Percentiles rank a stretch among this genome's conserved stretches.
phyloP scores from a whole-genome alignment of 2,113 vertebrate species.

The Spea bombifrons region DNA sequence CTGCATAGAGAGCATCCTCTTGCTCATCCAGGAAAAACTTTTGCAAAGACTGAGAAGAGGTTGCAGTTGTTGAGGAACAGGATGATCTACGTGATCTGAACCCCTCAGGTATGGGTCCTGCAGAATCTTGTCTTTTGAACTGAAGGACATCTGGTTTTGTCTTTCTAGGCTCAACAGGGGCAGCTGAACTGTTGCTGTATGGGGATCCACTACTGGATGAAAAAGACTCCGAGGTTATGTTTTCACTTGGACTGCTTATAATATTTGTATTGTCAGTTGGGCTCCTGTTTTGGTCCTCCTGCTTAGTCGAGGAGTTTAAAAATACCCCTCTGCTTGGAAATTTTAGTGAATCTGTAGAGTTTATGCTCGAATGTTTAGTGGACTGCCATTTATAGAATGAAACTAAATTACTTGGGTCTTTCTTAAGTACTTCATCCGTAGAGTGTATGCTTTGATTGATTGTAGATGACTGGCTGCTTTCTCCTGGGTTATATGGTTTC shows the following conservation, averaged over 20 bases:
- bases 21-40: slow-evolving; percentile 75
- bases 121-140: slow-evolving; percentile 79
- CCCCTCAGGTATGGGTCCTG: slow-evolving; percentile 71
- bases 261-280: slow-evolving; percentile 55
- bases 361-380: slow-evolving; percentile 44
- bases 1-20: slow-evolving; percentile 80
- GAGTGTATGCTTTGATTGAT: slow-evolving; percentile 53
- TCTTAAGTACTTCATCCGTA: slow-evolving; percentile 53
- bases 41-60: slow-evolving; percentile 67
- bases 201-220: slow-evolving; percentile 57
- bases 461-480: slow-evolving; percentile 62
- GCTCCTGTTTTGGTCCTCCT: slow-evolving; percentile 58
- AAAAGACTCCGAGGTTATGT: slow-evolving; percentile 51
- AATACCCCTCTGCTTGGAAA: slow-evolving; percentile 52
- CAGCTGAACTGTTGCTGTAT: slow-evolving; percentile 53
- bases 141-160: slow-evolving; percentile 84
- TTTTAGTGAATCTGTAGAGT: slow-evolving; percentile 60
- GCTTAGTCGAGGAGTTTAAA: slow-evolving; percentile 57
- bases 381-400: slow-evolving; percentile 58
- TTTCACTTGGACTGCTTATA: slow-evolving; percentile 51
- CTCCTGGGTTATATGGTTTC: slow-evolving; percentile 85
- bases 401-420: slow-evolving; percentile 51
- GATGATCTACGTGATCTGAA: slow-evolving; percentile 75
- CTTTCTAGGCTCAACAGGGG: slow-evolving; percentile 65
- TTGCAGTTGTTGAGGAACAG: slow-evolving; percentile 71